Percentiles rank a stretch among this genome's conserved stretches.
Evolutionary conservation across 1,140 invertebrate species (phyloP).

Genomic region (Sitobion miscanthi): DNA sequence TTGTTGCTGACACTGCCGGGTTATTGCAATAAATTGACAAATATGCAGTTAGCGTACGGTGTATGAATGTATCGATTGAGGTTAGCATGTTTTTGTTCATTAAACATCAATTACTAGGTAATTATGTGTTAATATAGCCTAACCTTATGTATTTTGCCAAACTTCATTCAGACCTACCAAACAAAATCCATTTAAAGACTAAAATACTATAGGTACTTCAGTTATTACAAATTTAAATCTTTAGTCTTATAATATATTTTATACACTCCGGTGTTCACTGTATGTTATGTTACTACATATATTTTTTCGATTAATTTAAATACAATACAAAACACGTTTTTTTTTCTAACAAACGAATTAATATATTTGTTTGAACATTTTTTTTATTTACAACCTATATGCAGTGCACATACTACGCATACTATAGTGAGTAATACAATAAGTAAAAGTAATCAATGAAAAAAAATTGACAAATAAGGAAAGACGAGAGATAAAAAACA

Average conservation of each 20-base stretch:
- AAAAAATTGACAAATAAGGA: constrained; percentile 16
- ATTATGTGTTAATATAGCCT: background rate
- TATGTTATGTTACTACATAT: background rate
- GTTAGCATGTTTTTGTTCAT: background rate
- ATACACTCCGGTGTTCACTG: background rate
- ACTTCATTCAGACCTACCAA: background rate
- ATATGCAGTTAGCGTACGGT: background rate
- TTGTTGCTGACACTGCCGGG: background rate
- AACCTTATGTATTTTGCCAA: background rate
- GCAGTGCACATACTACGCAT: background rate
- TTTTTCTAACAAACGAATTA: background rate
- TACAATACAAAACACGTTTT: background rate
- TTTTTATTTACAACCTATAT: background rate
- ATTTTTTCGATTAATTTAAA: background rate
- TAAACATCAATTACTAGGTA: background rate
- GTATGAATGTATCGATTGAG: background rate
- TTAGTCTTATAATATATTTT: background rate
- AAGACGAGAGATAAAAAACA: background rate
- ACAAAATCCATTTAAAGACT: background rate
- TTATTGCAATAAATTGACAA: constrained; percentile 24
- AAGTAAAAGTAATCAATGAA: background rate
- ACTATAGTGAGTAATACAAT: background rate
- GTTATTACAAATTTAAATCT: background rate
- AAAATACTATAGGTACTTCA: background rate
- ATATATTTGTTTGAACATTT: background rate